Conservation (phyloP, 2,797 vertebrate genomes). For the Argya squamiceps region DNA sequence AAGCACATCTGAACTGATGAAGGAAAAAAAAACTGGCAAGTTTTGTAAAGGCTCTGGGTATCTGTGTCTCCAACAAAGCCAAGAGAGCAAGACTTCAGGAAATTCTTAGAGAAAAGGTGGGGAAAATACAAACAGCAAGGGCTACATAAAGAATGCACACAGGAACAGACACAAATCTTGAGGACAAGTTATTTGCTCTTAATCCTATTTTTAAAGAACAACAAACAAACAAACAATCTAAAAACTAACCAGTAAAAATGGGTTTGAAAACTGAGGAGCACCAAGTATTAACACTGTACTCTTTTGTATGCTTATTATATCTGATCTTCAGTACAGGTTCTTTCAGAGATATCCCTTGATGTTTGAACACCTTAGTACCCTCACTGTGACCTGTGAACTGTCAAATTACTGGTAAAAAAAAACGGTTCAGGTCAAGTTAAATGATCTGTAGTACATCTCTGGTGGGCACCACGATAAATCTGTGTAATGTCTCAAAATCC, state of each 20-base stretch:
- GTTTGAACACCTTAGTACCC: neutral
- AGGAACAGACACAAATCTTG: neutral
- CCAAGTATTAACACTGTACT: too few relatives aligned
- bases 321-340: neutral
- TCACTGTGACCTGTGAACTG: neutral
- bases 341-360: neutral
- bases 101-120: neutral
- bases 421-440: rapidly evolving
- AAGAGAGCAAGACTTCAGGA: neutral
- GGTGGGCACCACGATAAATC: neutral
- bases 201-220: neutral
- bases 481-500: neutral
- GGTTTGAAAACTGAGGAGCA: neutral
- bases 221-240: neutral
- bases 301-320: neutral
- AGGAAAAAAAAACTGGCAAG: neutral
- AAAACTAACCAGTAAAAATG: neutral
- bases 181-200: neutral
- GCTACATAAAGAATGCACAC: neutral
- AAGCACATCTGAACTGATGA: neutral
- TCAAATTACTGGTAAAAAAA: neutral
- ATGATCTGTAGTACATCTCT: neutral
- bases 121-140: neutral
- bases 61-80: neutral
- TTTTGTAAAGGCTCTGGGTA: neutral